These are phyloP conservation scores for Drosophila fulvimacula DNA, from an alignment of 2,888 invertebrate species.

Conservation along the genomic window DNA sequence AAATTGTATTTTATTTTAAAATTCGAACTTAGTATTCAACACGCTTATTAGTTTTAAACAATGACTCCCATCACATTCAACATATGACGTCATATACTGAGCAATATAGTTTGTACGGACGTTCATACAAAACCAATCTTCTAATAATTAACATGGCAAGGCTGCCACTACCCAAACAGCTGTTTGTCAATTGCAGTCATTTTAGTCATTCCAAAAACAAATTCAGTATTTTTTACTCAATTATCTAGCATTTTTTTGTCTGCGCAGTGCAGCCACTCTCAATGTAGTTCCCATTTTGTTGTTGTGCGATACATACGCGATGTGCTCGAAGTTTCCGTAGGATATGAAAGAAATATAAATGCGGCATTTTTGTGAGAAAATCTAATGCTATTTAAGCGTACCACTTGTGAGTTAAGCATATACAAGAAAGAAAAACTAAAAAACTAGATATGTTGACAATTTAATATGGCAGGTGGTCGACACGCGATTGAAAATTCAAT, in stretches of 20 bases:
- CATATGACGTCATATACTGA: background rate
- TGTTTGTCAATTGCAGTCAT: slow-evolving; percentile 3
- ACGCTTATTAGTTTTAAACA: background rate
- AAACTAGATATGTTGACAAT: background rate
- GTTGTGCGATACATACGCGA: slow-evolving; percentile 37
- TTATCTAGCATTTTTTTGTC: slow-evolving; percentile 21
- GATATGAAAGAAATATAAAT: slow-evolving; percentile 26
- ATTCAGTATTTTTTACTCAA: slow-evolving; percentile 19
- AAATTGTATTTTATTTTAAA: background rate
- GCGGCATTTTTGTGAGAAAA: slow-evolving; percentile 44
- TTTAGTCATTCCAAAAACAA: background rate
- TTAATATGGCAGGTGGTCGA: background rate
- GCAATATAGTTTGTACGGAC: background rate
- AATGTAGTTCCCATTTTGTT: slow-evolving; percentile 41
- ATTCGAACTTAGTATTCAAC: too few species aligned
- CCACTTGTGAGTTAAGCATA: background rate
- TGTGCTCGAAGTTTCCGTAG: slow-evolving; percentile 14
- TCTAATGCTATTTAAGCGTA: background rate
- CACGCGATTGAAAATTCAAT: background rate
- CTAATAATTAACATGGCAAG: slow-evolving; percentile 5
- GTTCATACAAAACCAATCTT: slow-evolving; percentile 12
- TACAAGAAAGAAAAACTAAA: background rate
- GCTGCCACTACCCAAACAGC: slow-evolving; percentile 48
- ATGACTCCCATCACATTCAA: background rate
- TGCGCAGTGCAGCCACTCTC: slow-evolving; percentile 10